These are phyloP conservation scores for Vanessa tameamea DNA, from an alignment of 1,140 invertebrate species.

Conservation along the genomic window DNA sequence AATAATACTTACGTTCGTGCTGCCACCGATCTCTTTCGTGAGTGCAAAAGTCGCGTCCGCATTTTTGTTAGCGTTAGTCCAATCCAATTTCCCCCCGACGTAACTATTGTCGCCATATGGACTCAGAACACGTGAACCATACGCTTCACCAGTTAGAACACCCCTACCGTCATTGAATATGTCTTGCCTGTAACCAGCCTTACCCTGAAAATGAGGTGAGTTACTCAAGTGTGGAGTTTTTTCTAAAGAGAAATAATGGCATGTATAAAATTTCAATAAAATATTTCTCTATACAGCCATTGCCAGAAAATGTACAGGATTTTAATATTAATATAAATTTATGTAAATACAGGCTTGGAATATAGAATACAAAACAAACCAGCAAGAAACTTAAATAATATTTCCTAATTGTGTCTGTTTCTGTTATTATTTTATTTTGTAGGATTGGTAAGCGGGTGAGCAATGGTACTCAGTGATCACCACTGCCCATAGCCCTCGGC, in stretches of 20 bases:
- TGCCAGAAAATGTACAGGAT: too few species aligned
- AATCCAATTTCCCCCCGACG: slow-evolving; percentile 48
- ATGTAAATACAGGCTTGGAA: too few species aligned
- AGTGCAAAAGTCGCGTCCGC: slow-evolving; percentile 44
- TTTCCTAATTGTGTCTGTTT: too few species aligned
- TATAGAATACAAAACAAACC: too few species aligned
- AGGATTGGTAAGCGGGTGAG: too few species aligned
- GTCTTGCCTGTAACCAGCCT: slow-evolving; percentile 49
- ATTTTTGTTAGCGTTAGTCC: slow-evolving; percentile 44
- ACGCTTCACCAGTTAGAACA: slow-evolving; percentile 44
- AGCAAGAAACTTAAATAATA: background rate
- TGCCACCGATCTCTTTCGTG: slow-evolving; percentile 46
- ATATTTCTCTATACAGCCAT: too few species aligned
- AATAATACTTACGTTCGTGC: slow-evolving; percentile 43
- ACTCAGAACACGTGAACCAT: slow-evolving; percentile 48
- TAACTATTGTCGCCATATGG: slow-evolving; percentile 41
- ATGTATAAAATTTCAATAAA: background rate
- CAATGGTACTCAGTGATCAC: too few species aligned
- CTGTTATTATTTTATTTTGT: too few species aligned
- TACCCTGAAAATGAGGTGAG: slow-evolving; percentile 39
- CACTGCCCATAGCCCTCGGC: too few species aligned
- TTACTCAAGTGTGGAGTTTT: background rate
- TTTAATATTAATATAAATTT: too few species aligned
- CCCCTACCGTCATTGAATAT: slow-evolving; percentile 53
- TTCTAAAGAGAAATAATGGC: background rate